Conservation (phyloP, 2,888 invertebrate species). For the Euzophera pinguis region DNA sequence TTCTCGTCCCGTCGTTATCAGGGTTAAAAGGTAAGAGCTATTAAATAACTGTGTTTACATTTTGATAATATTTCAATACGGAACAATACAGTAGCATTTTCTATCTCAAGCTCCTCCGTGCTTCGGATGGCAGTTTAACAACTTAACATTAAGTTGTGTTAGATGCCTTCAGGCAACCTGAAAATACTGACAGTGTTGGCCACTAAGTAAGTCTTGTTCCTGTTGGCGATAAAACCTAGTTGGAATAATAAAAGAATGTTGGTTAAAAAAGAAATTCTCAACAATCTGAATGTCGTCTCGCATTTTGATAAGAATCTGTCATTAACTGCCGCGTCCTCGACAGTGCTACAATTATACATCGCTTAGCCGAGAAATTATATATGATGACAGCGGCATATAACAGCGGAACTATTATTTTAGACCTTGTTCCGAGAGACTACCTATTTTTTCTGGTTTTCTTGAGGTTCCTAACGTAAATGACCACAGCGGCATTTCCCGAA, state of each 20-base stretch:
- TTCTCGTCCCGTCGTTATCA: conserved; percentile 88
- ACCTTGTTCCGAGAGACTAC: background rate
- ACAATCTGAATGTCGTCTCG: conserved; percentile 4
- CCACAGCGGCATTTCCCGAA: too few relatives aligned
- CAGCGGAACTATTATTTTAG: background rate
- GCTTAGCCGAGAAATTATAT: conserved; percentile 3
- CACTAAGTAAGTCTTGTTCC: too few relatives aligned
- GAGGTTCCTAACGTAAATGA: too few relatives aligned
- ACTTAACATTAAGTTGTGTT: too few relatives aligned
- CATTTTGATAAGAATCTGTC: conserved; percentile 42
- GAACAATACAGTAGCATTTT: too few relatives aligned
- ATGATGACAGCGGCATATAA: background rate
- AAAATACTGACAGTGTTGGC: too few relatives aligned
- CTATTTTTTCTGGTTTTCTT: background rate
- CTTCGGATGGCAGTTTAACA: too few relatives aligned
- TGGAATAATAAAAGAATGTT: too few relatives aligned
- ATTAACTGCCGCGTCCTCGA: conserved; percentile 27
- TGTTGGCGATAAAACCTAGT: too few relatives aligned
- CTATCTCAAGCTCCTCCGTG: too few relatives aligned
- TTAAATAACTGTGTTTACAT: background rate
- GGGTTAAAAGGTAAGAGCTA: conserved; percentile 85
- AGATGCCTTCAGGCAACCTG: too few relatives aligned
- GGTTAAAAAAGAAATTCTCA: background rate
- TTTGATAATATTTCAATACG: background rate
- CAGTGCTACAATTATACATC: conserved; percentile 15